Percentiles rank a stretch among this genome's conserved stretches.
Conservation (phyloP, 2,888 invertebrate species). For the Cerastoderma edule region DNA sequence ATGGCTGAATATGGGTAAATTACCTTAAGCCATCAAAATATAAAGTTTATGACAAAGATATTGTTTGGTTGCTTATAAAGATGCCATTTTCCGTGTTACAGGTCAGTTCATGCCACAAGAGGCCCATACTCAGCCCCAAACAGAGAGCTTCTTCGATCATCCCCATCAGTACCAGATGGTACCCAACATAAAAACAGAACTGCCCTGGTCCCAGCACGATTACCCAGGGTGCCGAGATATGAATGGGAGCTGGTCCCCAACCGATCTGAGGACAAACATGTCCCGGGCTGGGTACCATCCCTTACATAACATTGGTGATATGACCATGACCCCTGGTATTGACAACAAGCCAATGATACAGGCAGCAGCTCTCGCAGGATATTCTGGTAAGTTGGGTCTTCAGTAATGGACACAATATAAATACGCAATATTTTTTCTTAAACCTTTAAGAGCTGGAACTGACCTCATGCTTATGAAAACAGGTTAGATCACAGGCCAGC, state of each 20-base stretch:
- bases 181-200: constrained; percentile 85
- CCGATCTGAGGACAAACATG: constrained; percentile 67
- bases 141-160: constrained; percentile 70
- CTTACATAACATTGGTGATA: constrained; percentile 58
- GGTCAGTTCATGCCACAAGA: constrained; percentile 73
- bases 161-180: constrained; percentile 89
- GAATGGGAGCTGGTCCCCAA: constrained; percentile 84
- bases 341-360: constrained; percentile 87
- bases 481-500: too few relatives aligned
- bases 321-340: constrained; percentile 47
- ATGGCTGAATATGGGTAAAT: too few relatives aligned
- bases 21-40: too few relatives aligned
- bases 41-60: too few relatives aligned
- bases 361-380: constrained; percentile 86
- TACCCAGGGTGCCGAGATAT: constrained; percentile 83
- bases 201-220: constrained; percentile 72
- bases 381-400: constrained; percentile 75
- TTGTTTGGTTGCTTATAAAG: too few relatives aligned
- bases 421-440: too few relatives aligned
- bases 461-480: too few relatives aligned
- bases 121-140: constrained; percentile 62
- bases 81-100: constrained; percentile 31
- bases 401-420: too few relatives aligned
- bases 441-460: too few relatives aligned
- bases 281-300: constrained; percentile 66